Base-by-base conservation (phyloP, 1,140 invertebrate species). In the Oedothorax gibbosus region DNA sequence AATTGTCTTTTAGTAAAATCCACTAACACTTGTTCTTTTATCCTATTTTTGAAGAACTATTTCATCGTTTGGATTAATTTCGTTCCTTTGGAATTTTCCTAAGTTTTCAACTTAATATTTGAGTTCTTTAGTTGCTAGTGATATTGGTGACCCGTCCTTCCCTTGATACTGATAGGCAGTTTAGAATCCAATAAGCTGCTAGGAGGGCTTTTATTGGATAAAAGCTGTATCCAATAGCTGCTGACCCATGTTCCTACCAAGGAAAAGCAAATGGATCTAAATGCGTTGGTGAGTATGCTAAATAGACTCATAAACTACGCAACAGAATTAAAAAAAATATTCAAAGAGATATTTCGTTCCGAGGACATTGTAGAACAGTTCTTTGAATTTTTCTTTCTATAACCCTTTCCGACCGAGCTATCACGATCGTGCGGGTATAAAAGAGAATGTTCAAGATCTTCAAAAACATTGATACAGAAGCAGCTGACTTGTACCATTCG, bases 21-120 rank as follows among this genome's bases (percentile, higher is more conserved):
- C 35, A 35, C 35, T 35, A 35, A 35, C 35, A 35, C 35, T 35
- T 35, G 35, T 35, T 35, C 2, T 35, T 35, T 35, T 35, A 35
- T 35, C 35, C 35, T 35, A 35, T 5, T 35, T 35, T 35, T 35
- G 35, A 5, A 35, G 35, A 1, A 35, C 35, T 35, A 35, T 35
- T 35, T 35, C 35, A 35, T 35, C 35, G 1, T 35, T 35, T 35
- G 35, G 35, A 35, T 35, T 35, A 35, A 35, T 35, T 35, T 35
- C 35, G 35, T 35, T 35, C 35, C 35, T 35, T 92, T 95, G 0
- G 95, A 95, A 0, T 96, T 96, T 95, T 94, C 96, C 88, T 95
- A 95, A 50, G 95, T 95, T 4, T 94, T 94, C 14, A 15, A 14
- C 73, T 53, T 53, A 21, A 72, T 96, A 3, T 90, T 97, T 11